Evolutionary conservation across 2,888 invertebrate genomes (phyloP).

Genomic region (Dasysyrphus tricinctus): DNA sequence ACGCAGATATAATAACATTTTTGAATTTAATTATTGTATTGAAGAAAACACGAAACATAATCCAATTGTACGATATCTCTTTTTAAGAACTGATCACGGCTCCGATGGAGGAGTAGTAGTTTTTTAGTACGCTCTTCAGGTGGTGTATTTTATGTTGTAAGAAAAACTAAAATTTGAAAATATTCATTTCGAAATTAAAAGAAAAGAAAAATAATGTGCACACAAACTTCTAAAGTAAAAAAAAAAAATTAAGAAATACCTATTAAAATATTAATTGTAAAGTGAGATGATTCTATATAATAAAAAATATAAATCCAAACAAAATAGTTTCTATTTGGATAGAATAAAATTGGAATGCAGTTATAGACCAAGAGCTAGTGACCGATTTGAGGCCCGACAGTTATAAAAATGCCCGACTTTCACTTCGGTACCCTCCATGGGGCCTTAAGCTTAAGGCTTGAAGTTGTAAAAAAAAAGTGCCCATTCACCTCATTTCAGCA

Average conservation of each 20-base stretch:
- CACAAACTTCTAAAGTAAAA: constrained; percentile 72
- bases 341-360: no score
- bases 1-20: constrained; percentile 33
- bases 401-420: no score
- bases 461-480: no score
- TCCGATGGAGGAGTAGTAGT: constrained; percentile 24
- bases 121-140: constrained; percentile 40
- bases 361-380: no score
- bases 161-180: constrained; percentile 66
- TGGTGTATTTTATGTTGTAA: constrained; percentile 56
- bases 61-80: constrained; percentile 49
- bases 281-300: constrained; percentile 73
- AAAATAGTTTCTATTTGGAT: background rate
- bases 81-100: constrained; percentile 24
- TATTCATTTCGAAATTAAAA: constrained; percentile 56
- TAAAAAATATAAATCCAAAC: constrained; percentile 52
- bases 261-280: constrained; percentile 69
- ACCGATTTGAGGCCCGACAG: no score
- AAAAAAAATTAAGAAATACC: constrained; percentile 7
- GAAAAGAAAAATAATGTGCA: constrained; percentile 56
- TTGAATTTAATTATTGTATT: constrained; percentile 31
- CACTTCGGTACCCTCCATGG: no score
- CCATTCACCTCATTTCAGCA: no score
- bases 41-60: constrained; percentile 31
- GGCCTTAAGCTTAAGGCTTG: no score